Percentiles rank a stretch among this genome's conserved stretches.
phyloP scores from a whole-genome alignment of 1,140 invertebrate species.

The Brachionus sp. region DNA sequence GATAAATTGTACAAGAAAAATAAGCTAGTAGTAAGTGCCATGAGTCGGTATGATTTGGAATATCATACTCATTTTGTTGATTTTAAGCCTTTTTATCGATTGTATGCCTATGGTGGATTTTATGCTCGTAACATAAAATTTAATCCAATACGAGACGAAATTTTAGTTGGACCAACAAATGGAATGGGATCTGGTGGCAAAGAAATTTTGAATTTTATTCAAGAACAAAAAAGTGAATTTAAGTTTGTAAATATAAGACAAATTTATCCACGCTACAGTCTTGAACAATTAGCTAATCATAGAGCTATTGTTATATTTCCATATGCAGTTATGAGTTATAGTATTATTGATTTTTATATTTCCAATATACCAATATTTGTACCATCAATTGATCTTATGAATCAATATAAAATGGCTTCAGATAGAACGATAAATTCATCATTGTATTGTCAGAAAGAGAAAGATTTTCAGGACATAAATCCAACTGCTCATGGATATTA shows the following conservation, averaged over 20 bases:
- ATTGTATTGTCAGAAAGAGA: not conserved
- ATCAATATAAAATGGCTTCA: constrained; percentile 23
- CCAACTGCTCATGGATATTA: constrained; percentile 13
- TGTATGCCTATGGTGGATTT: not conserved
- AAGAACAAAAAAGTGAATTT: not conserved
- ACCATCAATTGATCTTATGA: constrained; percentile 46
- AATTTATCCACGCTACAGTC: constrained; percentile 45
- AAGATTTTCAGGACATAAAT: not conserved
- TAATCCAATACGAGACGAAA: not conserved
- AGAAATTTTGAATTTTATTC: not conserved
- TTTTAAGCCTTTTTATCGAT: not conserved
- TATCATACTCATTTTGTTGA: constrained; percentile 44
- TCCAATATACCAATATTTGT: constrained; percentile 47
- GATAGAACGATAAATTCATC: constrained; percentile 30
- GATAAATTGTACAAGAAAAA: not conserved
- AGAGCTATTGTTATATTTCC: constrained; percentile 46
- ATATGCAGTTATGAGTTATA: constrained; percentile 42
- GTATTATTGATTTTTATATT: constrained; percentile 45
- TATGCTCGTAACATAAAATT: not conserved
- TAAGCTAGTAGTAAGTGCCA: not conserved
- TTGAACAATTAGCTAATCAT: constrained; percentile 46
- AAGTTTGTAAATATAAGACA: not conserved
- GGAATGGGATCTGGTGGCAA: not conserved
- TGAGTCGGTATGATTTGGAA: constrained; percentile 45
- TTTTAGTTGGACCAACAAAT: constrained; percentile 4